Evolutionary conservation across 2,797 vertebrate species (phyloP).

Genomic region (Pipistrellus pygmaeus): DNA sequence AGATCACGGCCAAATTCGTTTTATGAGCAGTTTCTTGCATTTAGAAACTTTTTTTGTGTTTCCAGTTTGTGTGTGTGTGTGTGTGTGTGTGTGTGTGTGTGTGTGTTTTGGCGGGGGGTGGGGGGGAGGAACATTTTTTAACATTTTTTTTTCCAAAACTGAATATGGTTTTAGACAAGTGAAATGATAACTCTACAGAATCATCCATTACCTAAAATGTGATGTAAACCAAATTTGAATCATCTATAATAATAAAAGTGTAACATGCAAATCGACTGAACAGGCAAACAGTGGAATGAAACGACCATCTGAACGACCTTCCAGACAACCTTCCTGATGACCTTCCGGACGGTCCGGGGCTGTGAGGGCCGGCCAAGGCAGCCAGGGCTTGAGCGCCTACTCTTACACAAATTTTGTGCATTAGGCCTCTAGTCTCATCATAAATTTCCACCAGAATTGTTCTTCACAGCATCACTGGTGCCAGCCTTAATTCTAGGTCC

Average conservation of each 20-base stretch:
- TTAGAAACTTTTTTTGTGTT: slow-evolving; percentile 4
- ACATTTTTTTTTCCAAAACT: background rate
- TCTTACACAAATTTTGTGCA: no score
- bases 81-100: no score
- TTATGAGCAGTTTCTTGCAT: slow-evolving; percentile 5
- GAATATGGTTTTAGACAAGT: background rate
- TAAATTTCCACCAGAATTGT: background rate
- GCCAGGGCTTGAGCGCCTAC: no score
- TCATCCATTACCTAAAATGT: slow-evolving; percentile 13
- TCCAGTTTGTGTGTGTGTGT: background rate
- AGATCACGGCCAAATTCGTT: background rate
- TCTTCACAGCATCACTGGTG: background rate
- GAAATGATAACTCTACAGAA: background rate
- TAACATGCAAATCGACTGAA: no score
- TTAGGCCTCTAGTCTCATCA: background rate
- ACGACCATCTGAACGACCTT: no score
- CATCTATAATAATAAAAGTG: background rate
- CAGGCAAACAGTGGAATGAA: no score
- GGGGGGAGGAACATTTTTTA: background rate
- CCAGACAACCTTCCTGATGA: no score
- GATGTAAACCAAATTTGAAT: background rate
- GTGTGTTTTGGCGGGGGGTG: no score
- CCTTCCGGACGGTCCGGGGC: no score
- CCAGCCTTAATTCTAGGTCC: background rate
- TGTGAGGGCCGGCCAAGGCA: no score